Base-by-base conservation (phyloP, 2,797 vertebrate genomes). In the Anableps anableps region DNA sequence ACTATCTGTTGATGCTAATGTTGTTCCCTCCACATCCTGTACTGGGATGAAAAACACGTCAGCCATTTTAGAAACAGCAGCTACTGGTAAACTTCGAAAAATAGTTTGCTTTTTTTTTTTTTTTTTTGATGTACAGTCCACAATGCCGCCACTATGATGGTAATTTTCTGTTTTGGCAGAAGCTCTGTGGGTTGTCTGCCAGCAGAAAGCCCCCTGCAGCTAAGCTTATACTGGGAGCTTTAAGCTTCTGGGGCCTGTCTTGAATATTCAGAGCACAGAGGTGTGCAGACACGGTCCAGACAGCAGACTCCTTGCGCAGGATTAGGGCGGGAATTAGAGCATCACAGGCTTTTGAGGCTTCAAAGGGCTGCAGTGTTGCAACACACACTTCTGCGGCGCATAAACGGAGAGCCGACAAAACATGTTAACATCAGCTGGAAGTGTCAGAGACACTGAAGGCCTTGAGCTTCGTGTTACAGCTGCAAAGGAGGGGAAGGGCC, bases 241-340 rank as follows among this genome's bases (percentile, higher is more conserved):
- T 86, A 84, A 58, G 84, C 83, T 88, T 91, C 85, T 89, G 85
- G 85, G 80, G 77, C 74, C 76, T 66, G 80, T 81, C 80, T 82
- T 84, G 72, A 88, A 81, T 21, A 23, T 0, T 16, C 11, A 74
- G 41, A 72, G 17, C 3, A 26, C 2, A 83, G 85, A 85, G 86
- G 84, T 83, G 83, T 75, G 80, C 83, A 92, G 89, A 89, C 90
- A 89, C 79, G 79, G 92, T 88, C 89, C 88, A 93, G 93, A 93
- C 93, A 48, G 87, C 79, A 88, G 86, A 88, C 78, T 85, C 89
- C 85, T 89, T 77, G 36, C 87, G 84, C 83, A 72, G 91, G 94
- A 94, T 95, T 94, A 94, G 83, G 80, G 79, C 80, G 79, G 86
- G 93, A 95, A 93, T 95, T 95, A 95, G 85, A 83, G 86, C 78